Evolutionary conservation across 2,113 vertebrate species (phyloP).

Genomic region (Vanacampus margaritifer): DNA sequence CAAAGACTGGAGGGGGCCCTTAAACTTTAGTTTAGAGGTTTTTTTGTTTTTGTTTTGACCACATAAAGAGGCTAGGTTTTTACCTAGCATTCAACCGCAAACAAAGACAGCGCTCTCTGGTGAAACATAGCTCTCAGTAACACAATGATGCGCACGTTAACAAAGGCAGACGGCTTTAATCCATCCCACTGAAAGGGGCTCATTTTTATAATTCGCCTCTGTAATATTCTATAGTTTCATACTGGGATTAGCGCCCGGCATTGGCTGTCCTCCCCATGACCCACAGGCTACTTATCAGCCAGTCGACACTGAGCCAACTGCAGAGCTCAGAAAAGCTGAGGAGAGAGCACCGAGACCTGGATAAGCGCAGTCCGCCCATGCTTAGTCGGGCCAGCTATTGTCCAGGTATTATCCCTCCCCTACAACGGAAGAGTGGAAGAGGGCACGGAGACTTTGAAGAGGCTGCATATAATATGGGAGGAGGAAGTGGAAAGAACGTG

Average conservation of each 20-base stretch:
- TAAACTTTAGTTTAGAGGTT: not conserved
- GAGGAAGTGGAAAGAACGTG: not conserved
- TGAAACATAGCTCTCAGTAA: not conserved
- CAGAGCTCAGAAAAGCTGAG: slow-evolving; percentile 2
- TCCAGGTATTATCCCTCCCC: slow-evolving; percentile 16
- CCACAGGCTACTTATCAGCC: slow-evolving; percentile 28
- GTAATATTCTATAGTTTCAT: slow-evolving; percentile 16
- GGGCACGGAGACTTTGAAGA: slow-evolving; percentile 1
- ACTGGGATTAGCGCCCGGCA: slow-evolving; percentile 18
- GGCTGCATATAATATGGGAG: not conserved
- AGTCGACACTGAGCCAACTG: slow-evolving; percentile 7
- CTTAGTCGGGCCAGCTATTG: slow-evolving; percentile 10
- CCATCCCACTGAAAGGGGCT: slow-evolving; percentile 6
- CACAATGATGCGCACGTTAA: not conserved
- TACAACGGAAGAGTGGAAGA: not conserved
- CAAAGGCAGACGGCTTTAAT: slow-evolving; percentile 10
- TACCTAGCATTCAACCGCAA: not conserved
- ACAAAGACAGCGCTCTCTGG: not conserved
- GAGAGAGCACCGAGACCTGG: slow-evolving; percentile 18
- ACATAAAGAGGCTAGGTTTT: not conserved
- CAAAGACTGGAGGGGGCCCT: not conserved
- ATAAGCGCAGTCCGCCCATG: slow-evolving; percentile 8
- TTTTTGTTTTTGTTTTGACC: not conserved
- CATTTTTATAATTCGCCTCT: slow-evolving; percentile 12
- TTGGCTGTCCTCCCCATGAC: slow-evolving; percentile 33